A percentile compares a stretch with the other conserved stretches of the same genome.
phyloP scores from a whole-genome alignment of 2,113 vertebrate genomes.

The Heloderma charlesbogerti region DNA sequence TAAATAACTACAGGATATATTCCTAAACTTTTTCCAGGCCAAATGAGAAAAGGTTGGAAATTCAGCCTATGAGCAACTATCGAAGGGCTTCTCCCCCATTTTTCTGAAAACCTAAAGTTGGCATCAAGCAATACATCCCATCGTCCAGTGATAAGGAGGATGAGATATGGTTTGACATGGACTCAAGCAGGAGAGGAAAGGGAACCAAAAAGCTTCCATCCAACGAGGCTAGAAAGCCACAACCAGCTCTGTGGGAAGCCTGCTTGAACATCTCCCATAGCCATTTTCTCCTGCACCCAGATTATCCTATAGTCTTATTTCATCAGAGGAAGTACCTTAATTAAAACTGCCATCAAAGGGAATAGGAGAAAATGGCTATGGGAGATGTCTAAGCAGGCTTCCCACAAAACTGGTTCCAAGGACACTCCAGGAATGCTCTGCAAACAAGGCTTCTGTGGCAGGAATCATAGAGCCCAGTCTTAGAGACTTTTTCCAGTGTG shows the following conservation, averaged over 20 bases:
- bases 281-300: neutral
- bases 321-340: no score
- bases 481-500: no score
- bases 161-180: no score
- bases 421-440: no score
- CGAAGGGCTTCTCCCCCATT: no score
- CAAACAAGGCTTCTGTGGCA: no score
- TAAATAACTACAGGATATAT: neutral
- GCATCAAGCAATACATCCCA: neutral
- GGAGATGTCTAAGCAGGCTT: neutral
- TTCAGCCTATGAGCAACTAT: neutral
- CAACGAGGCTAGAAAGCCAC: neutral
- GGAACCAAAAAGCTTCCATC: neutral
- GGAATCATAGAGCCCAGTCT: no score
- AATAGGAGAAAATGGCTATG: neutral
- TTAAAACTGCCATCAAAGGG: neutral
- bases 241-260: no score
- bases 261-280: neutral
- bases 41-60: neutral
- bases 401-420: no score
- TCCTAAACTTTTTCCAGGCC: neutral
- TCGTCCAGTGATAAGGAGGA: no score
- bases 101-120: no score
- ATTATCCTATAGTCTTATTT: neutral
- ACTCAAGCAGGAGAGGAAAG: neutral